Conservation (phyloP, 2,888 invertebrate genomes). For the Taphrorychus bicolor region DNA sequence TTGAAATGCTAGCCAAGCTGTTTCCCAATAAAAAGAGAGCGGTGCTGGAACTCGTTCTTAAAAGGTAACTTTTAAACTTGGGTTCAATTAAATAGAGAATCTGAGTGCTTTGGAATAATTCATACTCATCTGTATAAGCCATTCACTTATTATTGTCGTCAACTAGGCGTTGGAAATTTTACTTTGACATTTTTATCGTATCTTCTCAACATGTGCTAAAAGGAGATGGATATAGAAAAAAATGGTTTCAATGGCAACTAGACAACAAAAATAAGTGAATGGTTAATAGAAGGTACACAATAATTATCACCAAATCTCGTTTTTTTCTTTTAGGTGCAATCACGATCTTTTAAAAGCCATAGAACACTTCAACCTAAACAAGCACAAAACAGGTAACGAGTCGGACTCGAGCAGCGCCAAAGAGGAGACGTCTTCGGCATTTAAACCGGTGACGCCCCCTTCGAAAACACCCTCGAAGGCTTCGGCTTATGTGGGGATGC, state of each 20-base stretch:
- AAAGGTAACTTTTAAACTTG: slow-evolving; percentile 53
- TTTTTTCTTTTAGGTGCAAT: slow-evolving; percentile 71
- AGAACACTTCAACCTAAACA: slow-evolving; percentile 74
- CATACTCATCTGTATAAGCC: too few relatives aligned
- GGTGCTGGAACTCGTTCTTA: slow-evolving; percentile 88
- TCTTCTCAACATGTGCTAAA: too few relatives aligned
- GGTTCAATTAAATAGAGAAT: neutral
- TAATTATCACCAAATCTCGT: too few relatives aligned
- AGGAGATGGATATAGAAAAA: too few relatives aligned
- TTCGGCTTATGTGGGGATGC: slow-evolving; percentile 42
- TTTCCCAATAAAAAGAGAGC: slow-evolving; percentile 90
- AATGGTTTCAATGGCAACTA: too few relatives aligned
- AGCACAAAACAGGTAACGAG: slow-evolving; percentile 30
- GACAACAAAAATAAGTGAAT: too few relatives aligned
- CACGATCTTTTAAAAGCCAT: slow-evolving; percentile 90
- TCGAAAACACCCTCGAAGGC: slow-evolving; percentile 42
- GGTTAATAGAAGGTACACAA: too few relatives aligned
- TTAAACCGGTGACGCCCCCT: slow-evolving; percentile 54
- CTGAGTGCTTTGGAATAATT: neutral
- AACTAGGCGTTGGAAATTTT: too few relatives aligned
- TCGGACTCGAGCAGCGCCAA: slow-evolving; percentile 41
- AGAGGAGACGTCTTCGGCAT: slow-evolving; percentile 54
- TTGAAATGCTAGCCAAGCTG: slow-evolving; percentile 85
- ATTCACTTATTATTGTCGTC: too few relatives aligned
- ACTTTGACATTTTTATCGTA: too few relatives aligned